These are phyloP conservation scores for Platyrinchus mystaceus DNA, from an alignment of 2,797 vertebrate genomes.

Conservation along the genomic window DNA sequence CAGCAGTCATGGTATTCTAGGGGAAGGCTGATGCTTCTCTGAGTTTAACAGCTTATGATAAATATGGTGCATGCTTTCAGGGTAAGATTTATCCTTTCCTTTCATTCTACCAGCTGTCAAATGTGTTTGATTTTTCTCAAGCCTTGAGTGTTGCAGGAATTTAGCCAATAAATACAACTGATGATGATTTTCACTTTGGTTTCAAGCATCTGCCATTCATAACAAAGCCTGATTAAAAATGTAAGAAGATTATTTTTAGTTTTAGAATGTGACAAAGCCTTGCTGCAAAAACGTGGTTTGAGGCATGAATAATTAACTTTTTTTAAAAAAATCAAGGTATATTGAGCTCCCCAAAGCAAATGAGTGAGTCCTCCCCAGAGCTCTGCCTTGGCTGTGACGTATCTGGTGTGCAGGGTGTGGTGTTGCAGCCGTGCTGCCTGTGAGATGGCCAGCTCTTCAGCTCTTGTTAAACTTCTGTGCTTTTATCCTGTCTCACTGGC, in stretches of 20 bases:
- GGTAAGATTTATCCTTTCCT: slow-evolving; percentile 31
- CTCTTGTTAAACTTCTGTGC: accelerated
- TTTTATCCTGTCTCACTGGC: not conserved
- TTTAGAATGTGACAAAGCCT: slow-evolving; percentile 7
- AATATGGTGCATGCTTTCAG: not conserved
- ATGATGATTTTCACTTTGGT: slow-evolving; percentile 66
- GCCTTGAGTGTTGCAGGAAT: slow-evolving; percentile 34
- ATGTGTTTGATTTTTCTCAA: slow-evolving; percentile 47
- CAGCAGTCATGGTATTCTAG: not conserved
- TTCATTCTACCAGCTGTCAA: slow-evolving; percentile 41
- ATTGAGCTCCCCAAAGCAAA: not conserved
- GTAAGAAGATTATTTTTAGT: slow-evolving; percentile 49
- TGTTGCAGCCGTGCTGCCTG: not conserved
- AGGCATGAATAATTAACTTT: not conserved
- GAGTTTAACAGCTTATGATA: slow-evolving; percentile 11
- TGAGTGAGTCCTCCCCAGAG: accelerated
- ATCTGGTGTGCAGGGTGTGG: accelerated
- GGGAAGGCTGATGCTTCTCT: not conserved
- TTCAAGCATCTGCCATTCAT: slow-evolving; percentile 79
- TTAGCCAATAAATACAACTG: slow-evolving; percentile 57
- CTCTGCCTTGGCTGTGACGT: not conserved
- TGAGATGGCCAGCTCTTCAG: not conserved
- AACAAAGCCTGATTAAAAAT: slow-evolving; percentile 61
- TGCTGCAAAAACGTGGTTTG: not conserved
- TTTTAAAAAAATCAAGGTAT: not conserved